Percentiles rank a stretch among this genome's conserved stretches.
Conservation (phyloP, 2,113 vertebrate species). For the Sialia sialis region DNA sequence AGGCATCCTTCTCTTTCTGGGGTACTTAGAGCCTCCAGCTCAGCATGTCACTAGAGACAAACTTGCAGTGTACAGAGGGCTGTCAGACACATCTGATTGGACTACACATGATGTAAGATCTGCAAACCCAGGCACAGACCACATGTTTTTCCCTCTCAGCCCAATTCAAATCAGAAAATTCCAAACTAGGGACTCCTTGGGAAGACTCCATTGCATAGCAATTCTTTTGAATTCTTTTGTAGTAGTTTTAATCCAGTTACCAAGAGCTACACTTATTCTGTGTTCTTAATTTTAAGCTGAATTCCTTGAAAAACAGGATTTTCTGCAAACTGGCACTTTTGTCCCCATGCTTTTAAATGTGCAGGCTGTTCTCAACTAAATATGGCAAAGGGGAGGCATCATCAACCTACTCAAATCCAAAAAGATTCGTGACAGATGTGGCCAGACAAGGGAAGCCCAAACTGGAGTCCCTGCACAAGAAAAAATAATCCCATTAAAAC, state of each 20-base stretch:
- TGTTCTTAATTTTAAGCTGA: not conserved
- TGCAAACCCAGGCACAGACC: not conserved
- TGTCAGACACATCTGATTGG: not conserved
- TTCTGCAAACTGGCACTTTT: not conserved
- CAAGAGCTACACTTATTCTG: not conserved
- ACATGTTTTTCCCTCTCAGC: not conserved
- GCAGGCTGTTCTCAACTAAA: not conserved
- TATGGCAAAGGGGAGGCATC: not conserved
- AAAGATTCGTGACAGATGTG: rapidly evolving
- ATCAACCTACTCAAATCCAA: not conserved
- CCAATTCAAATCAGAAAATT: not conserved
- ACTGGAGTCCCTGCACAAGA: not conserved
- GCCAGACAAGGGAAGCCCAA: not conserved
- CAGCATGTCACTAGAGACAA: not conserved
- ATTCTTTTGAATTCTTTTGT: not conserved
- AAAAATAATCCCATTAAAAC: not conserved
- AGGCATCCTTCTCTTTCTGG: not conserved
- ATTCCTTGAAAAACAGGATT: not conserved
- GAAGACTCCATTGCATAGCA: not conserved
- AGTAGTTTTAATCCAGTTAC: not conserved
- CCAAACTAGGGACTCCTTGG: not conserved
- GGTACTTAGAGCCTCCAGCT: not conserved
- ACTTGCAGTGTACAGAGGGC: rapidly evolving
- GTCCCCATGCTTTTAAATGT: not conserved
- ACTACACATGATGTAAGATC: not conserved